phyloP scores from a whole-genome alignment of 2,113 vertebrate species.

The Corydoras sp. region DNA sequence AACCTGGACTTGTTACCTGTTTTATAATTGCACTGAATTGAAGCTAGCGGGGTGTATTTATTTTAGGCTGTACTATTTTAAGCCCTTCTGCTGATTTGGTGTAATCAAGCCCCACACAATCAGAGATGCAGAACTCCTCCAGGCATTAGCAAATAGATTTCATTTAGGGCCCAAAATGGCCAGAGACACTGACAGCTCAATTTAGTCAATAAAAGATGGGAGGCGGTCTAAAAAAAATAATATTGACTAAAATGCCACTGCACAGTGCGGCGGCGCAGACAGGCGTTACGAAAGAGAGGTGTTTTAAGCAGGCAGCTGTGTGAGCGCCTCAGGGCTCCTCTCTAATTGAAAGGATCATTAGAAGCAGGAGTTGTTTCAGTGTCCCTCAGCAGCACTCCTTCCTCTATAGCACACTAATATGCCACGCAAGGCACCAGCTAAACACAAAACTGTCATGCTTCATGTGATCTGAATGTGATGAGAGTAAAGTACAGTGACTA shows the following conservation, averaged over 20 bases:
- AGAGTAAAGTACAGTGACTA: neutral
- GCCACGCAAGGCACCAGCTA: constrained; percentile 15
- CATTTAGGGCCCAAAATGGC: constrained; percentile 45
- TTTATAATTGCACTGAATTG: neutral
- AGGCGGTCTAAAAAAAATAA: constrained; percentile 44
- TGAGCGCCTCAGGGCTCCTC: constrained; percentile 36
- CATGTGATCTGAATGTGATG: neutral
- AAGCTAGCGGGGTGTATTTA: constrained; percentile 8
- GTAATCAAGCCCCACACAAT: constrained; percentile 23
- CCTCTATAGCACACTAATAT: constrained; percentile 32
- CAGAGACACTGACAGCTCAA: constrained; percentile 46
- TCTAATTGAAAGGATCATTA: constrained; percentile 52
- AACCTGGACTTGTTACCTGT: neutral
- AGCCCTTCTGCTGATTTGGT: constrained; percentile 9
- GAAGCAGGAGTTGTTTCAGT: constrained; percentile 33
- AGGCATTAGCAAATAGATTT: constrained; percentile 46
- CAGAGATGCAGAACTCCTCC: constrained; percentile 26
- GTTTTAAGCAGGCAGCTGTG: constrained; percentile 42
- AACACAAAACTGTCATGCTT: constrained; percentile 29
- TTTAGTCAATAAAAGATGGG: constrained; percentile 52
- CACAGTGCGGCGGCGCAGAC: constrained; percentile 30
- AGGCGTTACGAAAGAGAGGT: constrained; percentile 32
- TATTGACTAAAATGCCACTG: constrained; percentile 41
- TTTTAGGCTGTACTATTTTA: constrained; percentile 18
- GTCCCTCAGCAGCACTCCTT: constrained; percentile 30